Percentiles rank a stretch among this genome's conserved stretches.
Evolutionary conservation across 2,113 vertebrate genomes (phyloP).

Genomic region (Nothocercus julius): DNA sequence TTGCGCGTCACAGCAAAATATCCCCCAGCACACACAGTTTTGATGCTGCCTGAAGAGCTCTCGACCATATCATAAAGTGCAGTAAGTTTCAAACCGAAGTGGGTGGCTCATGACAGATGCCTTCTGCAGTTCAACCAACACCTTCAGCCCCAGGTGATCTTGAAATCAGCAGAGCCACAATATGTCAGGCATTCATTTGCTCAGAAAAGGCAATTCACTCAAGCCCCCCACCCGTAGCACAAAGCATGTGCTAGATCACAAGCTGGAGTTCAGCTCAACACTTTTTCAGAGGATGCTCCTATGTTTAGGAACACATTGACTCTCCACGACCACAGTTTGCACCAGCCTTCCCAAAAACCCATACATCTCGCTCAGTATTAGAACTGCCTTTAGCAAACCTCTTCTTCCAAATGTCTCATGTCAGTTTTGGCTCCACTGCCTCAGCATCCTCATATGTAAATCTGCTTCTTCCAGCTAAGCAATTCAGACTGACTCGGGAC

Average conservation of each 20-base stretch:
- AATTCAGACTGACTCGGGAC: neutral
- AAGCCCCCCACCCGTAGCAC: neutral
- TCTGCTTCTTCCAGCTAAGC: neutral
- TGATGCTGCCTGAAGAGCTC: neutral
- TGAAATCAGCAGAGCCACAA: neutral
- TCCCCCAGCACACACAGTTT: rapidly evolving
- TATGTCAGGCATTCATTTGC: rapidly evolving
- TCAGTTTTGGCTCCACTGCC: neutral
- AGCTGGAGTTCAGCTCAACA: neutral
- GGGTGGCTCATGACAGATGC: neutral
- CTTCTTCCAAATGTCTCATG: neutral
- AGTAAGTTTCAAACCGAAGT: neutral
- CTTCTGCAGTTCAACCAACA: neutral
- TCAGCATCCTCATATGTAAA: rapidly evolving
- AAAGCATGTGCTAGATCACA: rapidly evolving
- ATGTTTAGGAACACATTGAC: conserved; percentile 13
- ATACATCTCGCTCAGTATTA: neutral
- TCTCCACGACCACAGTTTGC: neutral
- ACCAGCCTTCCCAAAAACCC: neutral
- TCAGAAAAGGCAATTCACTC: neutral
- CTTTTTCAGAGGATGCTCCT: neutral
- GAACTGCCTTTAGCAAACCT: neutral
- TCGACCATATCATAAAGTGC: neutral
- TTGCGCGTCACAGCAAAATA: neutral
- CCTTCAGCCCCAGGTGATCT: rapidly evolving